These are phyloP conservation scores for Cryptophagus acutangulus DNA, from an alignment of 2,888 invertebrate species.

Conservation along the genomic window DNA sequence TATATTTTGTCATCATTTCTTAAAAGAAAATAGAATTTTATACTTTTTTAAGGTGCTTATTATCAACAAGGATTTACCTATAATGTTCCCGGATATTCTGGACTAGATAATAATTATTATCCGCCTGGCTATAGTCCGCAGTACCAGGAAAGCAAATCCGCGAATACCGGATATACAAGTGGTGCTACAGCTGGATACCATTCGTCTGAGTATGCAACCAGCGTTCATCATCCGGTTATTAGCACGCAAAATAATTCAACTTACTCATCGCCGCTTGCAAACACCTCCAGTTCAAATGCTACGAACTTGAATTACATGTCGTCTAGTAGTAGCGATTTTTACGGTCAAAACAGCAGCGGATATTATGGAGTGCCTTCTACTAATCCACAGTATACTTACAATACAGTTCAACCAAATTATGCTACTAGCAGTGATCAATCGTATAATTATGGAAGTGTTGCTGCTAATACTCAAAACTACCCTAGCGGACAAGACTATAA, in stretches of 20 bases:
- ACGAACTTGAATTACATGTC: constrained; percentile 14
- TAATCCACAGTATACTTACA: constrained; percentile 1
- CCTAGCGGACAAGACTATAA: too few species aligned
- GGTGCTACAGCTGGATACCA: constrained; percentile 24
- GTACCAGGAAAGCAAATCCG: too few species aligned
- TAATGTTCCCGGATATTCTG: too few species aligned
- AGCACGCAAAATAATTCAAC: constrained; percentile 21
- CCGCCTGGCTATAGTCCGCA: constrained; percentile 30
- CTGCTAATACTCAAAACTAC: not conserved
- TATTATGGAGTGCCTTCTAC: too few species aligned
- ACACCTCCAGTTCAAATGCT: constrained; percentile 23
- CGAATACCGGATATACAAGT: constrained; percentile 14
- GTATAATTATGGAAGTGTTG: not conserved
- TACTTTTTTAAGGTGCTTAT: too few species aligned
- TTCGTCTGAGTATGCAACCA: constrained; percentile 31
- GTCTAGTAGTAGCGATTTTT: constrained; percentile 5
- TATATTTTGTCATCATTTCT: too few species aligned
- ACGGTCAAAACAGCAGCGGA: not conserved
- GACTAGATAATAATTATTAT: constrained; percentile 24
- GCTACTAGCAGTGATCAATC: not conserved
- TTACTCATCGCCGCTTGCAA: constrained; percentile 31
- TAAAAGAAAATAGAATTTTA: too few species aligned
- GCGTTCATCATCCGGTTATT: constrained; percentile 27
- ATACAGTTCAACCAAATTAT: not conserved
- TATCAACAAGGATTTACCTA: too few species aligned